Evolutionary conservation across 2,888 invertebrate genomes (phyloP).

Genomic region (Mythimna albipuncta): DNA sequence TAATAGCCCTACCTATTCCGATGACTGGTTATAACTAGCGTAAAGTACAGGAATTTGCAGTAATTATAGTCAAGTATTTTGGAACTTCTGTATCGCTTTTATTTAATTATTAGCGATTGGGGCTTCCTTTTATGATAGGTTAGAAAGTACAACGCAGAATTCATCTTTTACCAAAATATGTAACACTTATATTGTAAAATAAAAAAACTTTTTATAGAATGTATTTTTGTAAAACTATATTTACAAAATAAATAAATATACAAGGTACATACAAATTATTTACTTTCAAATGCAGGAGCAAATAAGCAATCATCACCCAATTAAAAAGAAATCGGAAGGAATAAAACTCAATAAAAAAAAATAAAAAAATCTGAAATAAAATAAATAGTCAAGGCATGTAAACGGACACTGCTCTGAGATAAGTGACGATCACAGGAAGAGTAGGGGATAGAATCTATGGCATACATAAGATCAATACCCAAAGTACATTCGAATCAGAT

Average conservation of each 20-base stretch:
- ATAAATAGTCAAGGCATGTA: slow-evolving; percentile 23
- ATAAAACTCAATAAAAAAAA: slow-evolving; percentile 62
- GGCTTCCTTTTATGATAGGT: too few species aligned
- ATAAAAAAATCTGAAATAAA: slow-evolving; percentile 64
- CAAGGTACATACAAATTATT: slow-evolving; percentile 72
- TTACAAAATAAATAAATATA: slow-evolving; percentile 87
- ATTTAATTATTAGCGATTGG: too few species aligned
- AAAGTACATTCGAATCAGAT: slow-evolving; percentile 79
- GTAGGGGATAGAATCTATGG: slow-evolving; percentile 35
- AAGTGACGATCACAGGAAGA: slow-evolving; percentile 29
- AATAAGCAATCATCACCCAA: slow-evolving; percentile 62
- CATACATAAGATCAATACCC: slow-evolving; percentile 55
- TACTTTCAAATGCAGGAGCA: slow-evolving; percentile 76
- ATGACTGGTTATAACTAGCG: too few species aligned
- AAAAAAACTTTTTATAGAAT: slow-evolving; percentile 38
- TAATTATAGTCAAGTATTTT: too few species aligned
- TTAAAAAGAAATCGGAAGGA: slow-evolving; percentile 77
- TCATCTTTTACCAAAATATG: too few species aligned
- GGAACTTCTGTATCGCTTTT: too few species aligned
- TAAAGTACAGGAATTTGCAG: too few species aligned
- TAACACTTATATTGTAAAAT: too few species aligned
- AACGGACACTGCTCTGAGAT: slow-evolving; percentile 44
- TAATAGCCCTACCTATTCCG: too few species aligned
- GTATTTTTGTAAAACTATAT: slow-evolving; percentile 80
- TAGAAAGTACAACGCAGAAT: too few species aligned